Base-by-base conservation (phyloP, 1,140 invertebrate species). In the Caenorhabditis brenneri region DNA sequence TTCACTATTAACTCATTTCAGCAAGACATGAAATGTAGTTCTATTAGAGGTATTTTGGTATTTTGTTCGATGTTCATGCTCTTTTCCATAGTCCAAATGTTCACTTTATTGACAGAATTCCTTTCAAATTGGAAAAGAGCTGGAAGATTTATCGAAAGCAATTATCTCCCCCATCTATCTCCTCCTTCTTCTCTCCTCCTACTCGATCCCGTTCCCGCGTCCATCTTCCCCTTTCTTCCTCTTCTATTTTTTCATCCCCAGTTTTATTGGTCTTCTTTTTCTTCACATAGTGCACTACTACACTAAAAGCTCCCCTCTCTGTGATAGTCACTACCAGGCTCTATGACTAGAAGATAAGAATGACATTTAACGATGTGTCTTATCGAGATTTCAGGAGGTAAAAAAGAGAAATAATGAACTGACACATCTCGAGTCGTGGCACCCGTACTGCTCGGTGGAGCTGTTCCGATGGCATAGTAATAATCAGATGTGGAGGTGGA, bases 401-500 rank as follows among this genome's bases (percentile, higher is more conserved):
- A 42, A 42, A 12, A 42, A 42, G 5, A 42, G 58, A 36, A 36
- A 19, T 42, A 22, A 74, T 22, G 36, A 74, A 74, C 65, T 74
- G 36, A 74, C 65, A 74, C 65, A n/a, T 74, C 65, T n/a, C 65
- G 65, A 80, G 79, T 80, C 10, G 51, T 80, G 24, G 79, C 65
- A 42, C 65, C 65, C 10, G 65, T 74, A 16, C 36, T 42, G n/a
- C 65, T 74, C n/a, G 65, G 65, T 22, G 65, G 65, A 24, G 79
- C 79, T 55, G 48, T 80, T 80, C 48, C 48, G 24, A 83, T 65
- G 15, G 82, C 78, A 53, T 69, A 83, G 42, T 83, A 83, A 83
- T 83, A 80, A n/a, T 83, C 82, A 36, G 69, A 79, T n/a, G 69
- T 74, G 4, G 60, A 74, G 16, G 82, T 74, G 22, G 82, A 74